phyloP scores from a whole-genome alignment of 2,113 vertebrate species.

The Dunckerocampus dactyliophorus region DNA sequence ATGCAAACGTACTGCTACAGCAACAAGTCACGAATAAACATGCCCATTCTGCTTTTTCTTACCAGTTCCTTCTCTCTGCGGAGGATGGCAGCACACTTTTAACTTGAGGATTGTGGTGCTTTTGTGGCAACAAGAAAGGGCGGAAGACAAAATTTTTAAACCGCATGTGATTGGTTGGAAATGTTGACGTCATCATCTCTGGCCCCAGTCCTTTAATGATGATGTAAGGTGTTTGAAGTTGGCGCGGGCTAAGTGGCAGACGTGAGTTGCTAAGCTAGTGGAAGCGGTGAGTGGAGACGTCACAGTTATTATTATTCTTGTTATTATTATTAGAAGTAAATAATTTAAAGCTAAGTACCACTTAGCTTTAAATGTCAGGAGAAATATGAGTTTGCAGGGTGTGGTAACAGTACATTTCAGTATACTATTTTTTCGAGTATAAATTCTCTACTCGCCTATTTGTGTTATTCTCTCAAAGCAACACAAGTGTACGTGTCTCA shows the following conservation, averaged over 20 bases:
- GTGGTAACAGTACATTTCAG: too few species aligned
- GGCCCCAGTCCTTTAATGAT: neutral
- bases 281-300: neutral
- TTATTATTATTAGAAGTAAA: neutral
- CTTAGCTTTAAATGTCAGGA: neutral
- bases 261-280: neutral
- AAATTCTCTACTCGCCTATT: too few species aligned
- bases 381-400: neutral
- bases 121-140: neutral
- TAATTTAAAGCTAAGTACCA: too few species aligned
- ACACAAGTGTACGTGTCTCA: too few species aligned
- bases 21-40: neutral
- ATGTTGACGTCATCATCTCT: neutral
- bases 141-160: neutral
- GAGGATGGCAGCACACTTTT: neutral
- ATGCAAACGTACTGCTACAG: neutral
- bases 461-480: too few species aligned
- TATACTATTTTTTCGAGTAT: too few species aligned
- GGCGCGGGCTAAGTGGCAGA: neutral
- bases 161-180: constrained; percentile 1
- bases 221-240: neutral
- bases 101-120: neutral
- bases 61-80: neutral
- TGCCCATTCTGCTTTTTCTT: neutral
- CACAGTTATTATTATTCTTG: neutral